These are phyloP conservation scores for Zoanthus sansibaricus DNA, from an alignment of 92 coral and sea anemone genomes.

Conservation along the genomic window DNA sequence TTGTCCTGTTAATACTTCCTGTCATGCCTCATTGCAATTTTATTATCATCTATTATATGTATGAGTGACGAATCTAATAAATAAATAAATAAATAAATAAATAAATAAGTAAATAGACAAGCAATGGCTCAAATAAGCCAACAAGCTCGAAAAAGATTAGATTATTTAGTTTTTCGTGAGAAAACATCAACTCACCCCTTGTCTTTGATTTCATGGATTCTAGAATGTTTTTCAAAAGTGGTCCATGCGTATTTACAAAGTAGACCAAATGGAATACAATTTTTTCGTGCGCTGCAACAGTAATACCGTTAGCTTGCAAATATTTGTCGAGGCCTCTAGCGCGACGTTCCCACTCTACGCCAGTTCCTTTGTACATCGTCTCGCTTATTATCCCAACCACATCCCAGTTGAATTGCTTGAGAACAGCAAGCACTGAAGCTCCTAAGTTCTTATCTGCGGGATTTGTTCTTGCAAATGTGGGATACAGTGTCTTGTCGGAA, in stretches of 20 bases:
- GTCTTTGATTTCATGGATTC: conserved; percentile 61
- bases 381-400: conserved; percentile 82
- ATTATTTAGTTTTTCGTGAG: too few species aligned
- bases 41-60: too few species aligned
- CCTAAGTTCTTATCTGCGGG: conserved; percentile 85
- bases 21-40: too few species aligned
- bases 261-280: conserved; percentile 52
- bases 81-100: too few species aligned
- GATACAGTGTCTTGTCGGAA: conserved; percentile 79
- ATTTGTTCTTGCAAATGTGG: conserved; percentile 94
- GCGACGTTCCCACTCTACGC: conserved; percentile 65
- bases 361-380: conserved; percentile 31
- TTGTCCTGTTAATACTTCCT: too few species aligned
- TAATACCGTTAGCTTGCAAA: conserved; percentile 64
- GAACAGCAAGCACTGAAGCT: conserved; percentile 80
- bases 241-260: conserved; percentile 13
- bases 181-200: conserved; percentile 66
- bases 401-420: conserved; percentile 80
- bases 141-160: too few species aligned
- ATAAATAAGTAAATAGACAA: too few species aligned
- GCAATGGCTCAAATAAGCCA: too few species aligned
- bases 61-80: too few species aligned
- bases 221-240: conserved; percentile 57
- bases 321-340: conserved; percentile 64
- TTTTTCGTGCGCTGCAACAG: conserved; percentile 62